Conservation (phyloP, 2,797 vertebrate genomes). For the Etheostoma nigrum region DNA sequence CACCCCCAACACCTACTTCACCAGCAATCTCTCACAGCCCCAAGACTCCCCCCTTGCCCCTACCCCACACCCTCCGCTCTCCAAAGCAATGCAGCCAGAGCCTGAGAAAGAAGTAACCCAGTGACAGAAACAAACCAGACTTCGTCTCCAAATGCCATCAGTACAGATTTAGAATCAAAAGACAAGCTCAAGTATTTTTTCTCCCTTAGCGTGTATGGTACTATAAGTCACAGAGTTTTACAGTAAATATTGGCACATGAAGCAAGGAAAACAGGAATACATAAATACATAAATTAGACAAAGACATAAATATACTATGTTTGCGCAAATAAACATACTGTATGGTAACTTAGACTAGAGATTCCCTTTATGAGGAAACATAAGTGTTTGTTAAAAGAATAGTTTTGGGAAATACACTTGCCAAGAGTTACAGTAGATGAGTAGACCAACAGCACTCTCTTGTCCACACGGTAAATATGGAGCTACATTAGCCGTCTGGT, state of each 20-base stretch:
- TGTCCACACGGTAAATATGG: not conserved
- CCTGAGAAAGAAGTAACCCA: constrained; percentile 69
- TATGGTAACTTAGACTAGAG: not conserved
- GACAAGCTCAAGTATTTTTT: constrained; percentile 2
- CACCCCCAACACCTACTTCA: constrained; percentile 21
- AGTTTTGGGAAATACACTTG: not conserved
- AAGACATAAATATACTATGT: not conserved
- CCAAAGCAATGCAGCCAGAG: constrained; percentile 49
- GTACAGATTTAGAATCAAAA: constrained; percentile 52
- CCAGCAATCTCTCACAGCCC: constrained; percentile 5
- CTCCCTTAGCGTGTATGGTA: not conserved
- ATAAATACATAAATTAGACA: not conserved
- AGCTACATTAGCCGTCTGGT: not conserved
- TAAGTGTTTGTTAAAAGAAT: not conserved
- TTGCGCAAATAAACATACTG: not conserved
- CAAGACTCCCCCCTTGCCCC: not conserved
- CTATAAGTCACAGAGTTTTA: not conserved
- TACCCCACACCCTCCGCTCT: constrained; percentile 30
- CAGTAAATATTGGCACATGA: not conserved
- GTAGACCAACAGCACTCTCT: not conserved
- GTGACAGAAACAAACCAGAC: constrained; percentile 57
- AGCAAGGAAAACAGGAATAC: not conserved
- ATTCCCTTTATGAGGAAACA: not conserved
- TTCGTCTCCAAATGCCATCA: constrained; percentile 40
- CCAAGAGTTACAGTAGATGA: not conserved